phyloP scores from a whole-genome alignment of 2,113 vertebrate genomes.

The Herpailurus yagouaroundi region DNA sequence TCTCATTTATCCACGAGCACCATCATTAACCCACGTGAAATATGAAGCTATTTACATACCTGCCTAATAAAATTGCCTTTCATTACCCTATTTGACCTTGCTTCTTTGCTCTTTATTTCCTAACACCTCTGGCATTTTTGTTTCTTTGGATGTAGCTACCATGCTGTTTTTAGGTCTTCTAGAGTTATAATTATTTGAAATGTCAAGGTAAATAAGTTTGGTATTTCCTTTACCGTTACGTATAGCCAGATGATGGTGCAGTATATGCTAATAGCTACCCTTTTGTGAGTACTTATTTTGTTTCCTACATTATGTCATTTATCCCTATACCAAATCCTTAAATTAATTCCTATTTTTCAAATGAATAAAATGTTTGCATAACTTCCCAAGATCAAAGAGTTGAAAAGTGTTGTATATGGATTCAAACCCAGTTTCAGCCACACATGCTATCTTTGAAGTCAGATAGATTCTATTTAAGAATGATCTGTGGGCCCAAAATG shows the following conservation, averaged over 20 bases:
- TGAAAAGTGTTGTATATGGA: not conserved
- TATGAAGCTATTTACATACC: slow-evolving; percentile 29
- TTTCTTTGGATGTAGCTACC: not conserved
- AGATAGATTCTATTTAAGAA: not conserved
- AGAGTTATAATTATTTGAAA: not conserved
- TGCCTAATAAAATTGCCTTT: not conserved
- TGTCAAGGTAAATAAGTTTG: not conserved
- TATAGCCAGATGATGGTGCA: fast-evolving
- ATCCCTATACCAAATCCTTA: not conserved
- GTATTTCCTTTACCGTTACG: not conserved
- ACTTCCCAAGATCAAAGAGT: not conserved
- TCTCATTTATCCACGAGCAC: slow-evolving; percentile 52
- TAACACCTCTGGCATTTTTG: not conserved
- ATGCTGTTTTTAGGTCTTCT: not conserved
- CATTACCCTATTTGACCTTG: slow-evolving; percentile 51
- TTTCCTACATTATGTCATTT: not conserved
- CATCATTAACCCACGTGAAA: slow-evolving; percentile 52
- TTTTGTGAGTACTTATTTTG: not conserved
- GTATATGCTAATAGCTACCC: not conserved
- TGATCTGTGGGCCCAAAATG: not conserved
- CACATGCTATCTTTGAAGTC: not conserved
- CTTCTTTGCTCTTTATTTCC: not conserved
- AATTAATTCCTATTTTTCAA: not conserved
- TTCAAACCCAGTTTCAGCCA: not conserved
- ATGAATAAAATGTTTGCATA: not conserved